A percentile compares a stretch with the other conserved stretches of the same genome.
These are phyloP conservation scores for Haliclystus octoradiatus DNA, from an alignment of 30 jellyfish, hydroid and myxozoan species.

Conservation along the genomic window DNA sequence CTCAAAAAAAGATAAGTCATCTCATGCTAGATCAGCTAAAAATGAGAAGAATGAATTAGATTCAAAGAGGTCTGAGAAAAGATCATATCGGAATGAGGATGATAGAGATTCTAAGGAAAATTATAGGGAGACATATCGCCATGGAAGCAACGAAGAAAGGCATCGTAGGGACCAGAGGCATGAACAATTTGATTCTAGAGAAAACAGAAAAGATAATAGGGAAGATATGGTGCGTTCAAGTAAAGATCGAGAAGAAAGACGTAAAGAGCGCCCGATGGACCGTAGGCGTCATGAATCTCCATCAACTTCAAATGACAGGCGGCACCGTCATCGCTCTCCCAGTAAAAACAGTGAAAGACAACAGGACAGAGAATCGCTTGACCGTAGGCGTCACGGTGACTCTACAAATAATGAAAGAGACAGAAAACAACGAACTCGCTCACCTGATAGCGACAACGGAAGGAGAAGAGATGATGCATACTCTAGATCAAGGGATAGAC, in stretches of 20 bases:
- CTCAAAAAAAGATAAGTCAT: background rate
- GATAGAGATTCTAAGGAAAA: background rate
- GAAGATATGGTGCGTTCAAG: background rate
- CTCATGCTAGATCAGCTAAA: background rate
- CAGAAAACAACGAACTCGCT: background rate
- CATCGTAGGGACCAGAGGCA: background rate
- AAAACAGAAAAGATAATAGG: background rate
- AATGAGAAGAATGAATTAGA: background rate
- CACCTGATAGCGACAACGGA: background rate
- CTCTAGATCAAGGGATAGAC: background rate
- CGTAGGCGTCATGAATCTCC: conserved; percentile 2
- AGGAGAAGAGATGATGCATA: background rate
- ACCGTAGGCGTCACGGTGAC: background rate
- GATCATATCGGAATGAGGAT: background rate
- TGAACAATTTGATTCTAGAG: background rate
- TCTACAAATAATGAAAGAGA: background rate
- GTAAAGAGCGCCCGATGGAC: background rate
- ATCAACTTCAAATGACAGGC: background rate
- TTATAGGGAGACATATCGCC: conserved; percentile 1
- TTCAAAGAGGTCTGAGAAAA: background rate
- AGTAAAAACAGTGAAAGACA: background rate
- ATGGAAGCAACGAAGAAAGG: background rate
- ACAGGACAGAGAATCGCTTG: background rate
- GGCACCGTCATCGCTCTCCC: background rate
- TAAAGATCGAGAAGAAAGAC: background rate